Base-by-base conservation (phyloP, 2,113 vertebrate species). In the Calonectris borealis region DNA sequence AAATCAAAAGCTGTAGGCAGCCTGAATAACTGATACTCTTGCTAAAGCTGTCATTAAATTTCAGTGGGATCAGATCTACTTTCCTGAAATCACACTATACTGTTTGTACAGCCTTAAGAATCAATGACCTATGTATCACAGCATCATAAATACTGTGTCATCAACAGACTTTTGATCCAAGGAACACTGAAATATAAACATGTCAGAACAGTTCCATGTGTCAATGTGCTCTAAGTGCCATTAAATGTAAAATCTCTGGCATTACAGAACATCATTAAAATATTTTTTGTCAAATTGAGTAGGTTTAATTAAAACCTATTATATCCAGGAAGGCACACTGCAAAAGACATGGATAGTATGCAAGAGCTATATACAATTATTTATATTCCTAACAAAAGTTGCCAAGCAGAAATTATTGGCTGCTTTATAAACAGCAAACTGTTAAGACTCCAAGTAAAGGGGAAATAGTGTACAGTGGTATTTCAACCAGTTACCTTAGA, bases 301-400 rank as follows among this genome's bases (percentile, higher is more conserved):
- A 78, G 81, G 27, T 81, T 89, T 93, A 94, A 90, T 83, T 93
- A 90, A 94, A 80, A 60, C n/a, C 27, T 82, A 20, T 64, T 71
- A 60, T 60, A 79, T 64, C 44, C 65, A 71, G 42, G 26, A 91
- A 79, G 29, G 26, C 32, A 75, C 36, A 42, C 17, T 54, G 16
- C 29, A 87, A 80, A 83, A 94, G 69, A 70, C 38, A 84, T 71
- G 42, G 49, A 54, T 7, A 78, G 26, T 10, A 49, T 34, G 60
- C 42, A 94, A 62, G 42, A 78, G 16, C 29, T 87, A 58, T 34
- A 62, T 8, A 76, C 8, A 71, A 66, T 80, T 78, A 85, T 66
- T 87, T 65, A 61, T 84, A 42, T 24, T 72, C 20, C 36, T 72
- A 88, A 70, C 25, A 65, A 72, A 95, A 94, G n/a, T 31, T 84